Conservation (phyloP, 2,113 vertebrate species). For the Alosa alosa region DNA sequence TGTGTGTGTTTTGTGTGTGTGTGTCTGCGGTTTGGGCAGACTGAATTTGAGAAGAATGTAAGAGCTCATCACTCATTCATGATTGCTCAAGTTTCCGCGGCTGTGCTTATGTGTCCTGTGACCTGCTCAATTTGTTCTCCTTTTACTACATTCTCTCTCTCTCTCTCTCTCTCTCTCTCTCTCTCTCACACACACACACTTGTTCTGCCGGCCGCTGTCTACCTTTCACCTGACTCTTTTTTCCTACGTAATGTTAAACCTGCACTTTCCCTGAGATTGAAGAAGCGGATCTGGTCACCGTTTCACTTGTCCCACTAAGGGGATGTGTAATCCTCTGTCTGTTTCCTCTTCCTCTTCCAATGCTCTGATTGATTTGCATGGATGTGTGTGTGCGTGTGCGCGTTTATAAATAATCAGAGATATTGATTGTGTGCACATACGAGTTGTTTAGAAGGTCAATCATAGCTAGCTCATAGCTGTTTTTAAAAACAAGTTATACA, state of each 20-base stretch:
- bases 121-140: constrained; percentile 42
- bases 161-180: neutral
- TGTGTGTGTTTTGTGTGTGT: neutral
- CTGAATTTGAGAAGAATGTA: constrained; percentile 24
- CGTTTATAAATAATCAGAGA: no score
- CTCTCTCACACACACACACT: neutral
- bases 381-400: neutral
- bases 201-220: neutral
- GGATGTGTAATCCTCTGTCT: neutral
- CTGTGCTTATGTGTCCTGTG: constrained; percentile 41
- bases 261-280: neutral
- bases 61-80: constrained; percentile 64
- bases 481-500: no score
- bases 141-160: constrained; percentile 22
- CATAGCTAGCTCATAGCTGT: no score
- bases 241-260: neutral
- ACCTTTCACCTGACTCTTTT: neutral
- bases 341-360: neutral
- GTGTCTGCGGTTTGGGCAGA: neutral
- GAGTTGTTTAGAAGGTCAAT: no score
- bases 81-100: constrained; percentile 53
- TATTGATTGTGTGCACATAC: no score
- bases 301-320: neutral
- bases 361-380: neutral
- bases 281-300: neutral